A percentile compares a stretch with the other conserved stretches of the same genome.
phyloP scores from a whole-genome alignment of 2,797 vertebrate species.

The Anguilla anguilla region DNA sequence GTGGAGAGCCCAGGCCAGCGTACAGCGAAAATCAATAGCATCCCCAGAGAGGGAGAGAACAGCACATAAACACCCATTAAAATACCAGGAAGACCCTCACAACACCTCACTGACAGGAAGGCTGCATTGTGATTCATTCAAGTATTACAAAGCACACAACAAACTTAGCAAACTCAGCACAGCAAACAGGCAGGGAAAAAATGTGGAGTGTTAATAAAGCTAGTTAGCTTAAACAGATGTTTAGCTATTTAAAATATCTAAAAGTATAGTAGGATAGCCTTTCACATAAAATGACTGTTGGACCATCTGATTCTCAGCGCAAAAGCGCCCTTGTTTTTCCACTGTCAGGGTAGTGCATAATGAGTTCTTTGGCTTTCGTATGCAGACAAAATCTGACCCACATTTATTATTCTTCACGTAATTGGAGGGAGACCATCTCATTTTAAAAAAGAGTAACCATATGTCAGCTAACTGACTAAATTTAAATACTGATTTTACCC shows the following conservation, averaged over 20 bases:
- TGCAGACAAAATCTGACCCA: not conserved
- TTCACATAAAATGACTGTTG: not conserved
- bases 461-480: not conserved
- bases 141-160: not conserved
- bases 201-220: not conserved
- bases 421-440: not conserved
- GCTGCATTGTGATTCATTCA: not conserved
- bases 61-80: not conserved
- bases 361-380: not conserved
- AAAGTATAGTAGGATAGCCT: not conserved
- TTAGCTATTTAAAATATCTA: not conserved
- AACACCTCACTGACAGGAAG: not conserved
- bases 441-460: not conserved
- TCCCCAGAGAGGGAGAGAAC: slow-evolving; percentile 42
- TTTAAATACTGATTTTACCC: not conserved
- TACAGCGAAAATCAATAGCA: slow-evolving; percentile 50
- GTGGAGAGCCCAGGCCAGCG: slow-evolving; percentile 61
- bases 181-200: not conserved
- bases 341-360: not conserved
- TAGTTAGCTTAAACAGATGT: not conserved
- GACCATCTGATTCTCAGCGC: not conserved
- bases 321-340: not conserved
- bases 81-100: not conserved
- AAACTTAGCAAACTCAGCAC: not conserved
- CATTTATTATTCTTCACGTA: not conserved